Evolutionary conservation across 2,888 invertebrate genomes (phyloP), one percentile per base, ranked within the genome.

Genomic region (Tricholauxania praeusta): DNA sequence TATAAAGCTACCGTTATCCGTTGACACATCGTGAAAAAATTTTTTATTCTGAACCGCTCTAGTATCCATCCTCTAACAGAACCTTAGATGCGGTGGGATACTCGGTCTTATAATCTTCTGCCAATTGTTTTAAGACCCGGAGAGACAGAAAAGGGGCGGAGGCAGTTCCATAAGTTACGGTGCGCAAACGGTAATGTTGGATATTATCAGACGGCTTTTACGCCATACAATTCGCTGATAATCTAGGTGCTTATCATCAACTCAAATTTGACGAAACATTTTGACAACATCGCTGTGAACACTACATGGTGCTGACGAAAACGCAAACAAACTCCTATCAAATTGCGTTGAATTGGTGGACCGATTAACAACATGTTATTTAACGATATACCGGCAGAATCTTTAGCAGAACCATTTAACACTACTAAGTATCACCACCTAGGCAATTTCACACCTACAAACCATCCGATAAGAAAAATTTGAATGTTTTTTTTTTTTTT

Each of bases 191-290:
- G 64, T 69, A 77, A 64, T 76, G 72, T 48, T 72, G 60, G 28
- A 75, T 32, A 19, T 57, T 22, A 8, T 72, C 59, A 15, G 12
- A 19, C 1, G 67, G 19, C 7, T 51, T 59, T 51, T 65, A 47
- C 78, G 67, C 78, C 77, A 79, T 7, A 77, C 47, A 32, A 75
- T 77, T 47, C 76, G 55, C 55, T 78, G 75, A 72, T 53, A 78
- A 15, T 75, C 74, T 3, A 53, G 53, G 28, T 78, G 77, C 0
- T 70, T 39, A 2, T 75, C 57, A 10, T 71, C 12, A 0, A 77
- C 52, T 76, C 76, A 76, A n/a, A 79, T 77, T 48, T 77, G 76
- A 2, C 75, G 73, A 53, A 77, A 76, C 76, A 77, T 77, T 22
- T 78, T 76, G 12, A 74, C 65, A 8, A 77, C 74, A 51, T 74